phyloP scores from a whole-genome alignment of 2,888 invertebrate species.

The Tolmerus cingulatus region DNA sequence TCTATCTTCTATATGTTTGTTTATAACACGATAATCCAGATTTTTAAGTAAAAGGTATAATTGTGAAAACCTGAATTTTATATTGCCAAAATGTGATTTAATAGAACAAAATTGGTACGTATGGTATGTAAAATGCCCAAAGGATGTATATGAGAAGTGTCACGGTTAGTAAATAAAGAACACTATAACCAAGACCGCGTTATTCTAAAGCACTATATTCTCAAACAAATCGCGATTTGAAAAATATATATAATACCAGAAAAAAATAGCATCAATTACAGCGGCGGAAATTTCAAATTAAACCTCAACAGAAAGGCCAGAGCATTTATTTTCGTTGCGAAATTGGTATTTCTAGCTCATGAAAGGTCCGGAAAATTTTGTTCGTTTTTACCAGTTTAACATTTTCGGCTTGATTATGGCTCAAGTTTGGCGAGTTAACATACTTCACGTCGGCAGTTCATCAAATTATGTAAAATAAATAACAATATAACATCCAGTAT shows the following conservation, averaged over 20 bases:
- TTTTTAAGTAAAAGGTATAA: too few relatives aligned
- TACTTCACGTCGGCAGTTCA: constrained; percentile 34
- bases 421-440: not conserved
- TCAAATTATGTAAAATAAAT: constrained; percentile 38
- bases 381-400: not conserved
- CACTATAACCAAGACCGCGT: not conserved
- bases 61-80: too few relatives aligned
- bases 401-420: not conserved
- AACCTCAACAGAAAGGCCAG: not conserved
- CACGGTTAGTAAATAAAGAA: too few relatives aligned
- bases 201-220: not conserved
- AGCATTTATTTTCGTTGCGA: not conserved
- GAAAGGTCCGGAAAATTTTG: not conserved
- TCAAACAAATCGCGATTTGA: not conserved
- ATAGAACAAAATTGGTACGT: too few relatives aligned
- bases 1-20: too few relatives aligned
- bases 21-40: too few relatives aligned
- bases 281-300: not conserved
- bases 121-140: too few relatives aligned
- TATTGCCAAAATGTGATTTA: too few relatives aligned
- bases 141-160: too few relatives aligned
- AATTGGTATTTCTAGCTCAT: not conserved
- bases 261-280: not conserved
- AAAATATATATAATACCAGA: not conserved
- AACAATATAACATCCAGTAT: constrained; percentile 29